Conservation (phyloP, 2,113 vertebrate species). For the Neolamprologus hecqui region DNA sequence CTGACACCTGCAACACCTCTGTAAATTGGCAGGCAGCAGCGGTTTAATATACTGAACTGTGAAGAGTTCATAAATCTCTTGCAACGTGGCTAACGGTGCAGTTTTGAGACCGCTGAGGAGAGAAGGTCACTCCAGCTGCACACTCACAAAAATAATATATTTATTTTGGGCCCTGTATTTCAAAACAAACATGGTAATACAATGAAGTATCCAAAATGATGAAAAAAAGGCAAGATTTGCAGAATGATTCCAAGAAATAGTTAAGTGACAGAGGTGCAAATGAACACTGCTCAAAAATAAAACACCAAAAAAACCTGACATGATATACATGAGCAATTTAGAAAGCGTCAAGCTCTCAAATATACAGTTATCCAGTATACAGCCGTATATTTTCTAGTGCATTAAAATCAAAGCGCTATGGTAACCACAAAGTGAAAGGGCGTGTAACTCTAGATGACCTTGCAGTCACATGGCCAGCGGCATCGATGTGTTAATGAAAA, state of each 20-base stretch:
- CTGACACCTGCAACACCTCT: constrained; percentile 65
- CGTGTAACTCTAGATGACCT: constrained; percentile 45
- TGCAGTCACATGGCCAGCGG: constrained; percentile 22
- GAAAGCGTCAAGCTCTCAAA: background rate
- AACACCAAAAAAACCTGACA: background rate
- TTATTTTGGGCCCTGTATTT: background rate
- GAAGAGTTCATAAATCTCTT: constrained; percentile 67
- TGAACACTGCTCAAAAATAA: background rate
- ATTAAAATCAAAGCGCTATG: background rate
- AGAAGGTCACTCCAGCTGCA: background rate
- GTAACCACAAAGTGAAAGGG: background rate
- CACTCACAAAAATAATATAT: background rate
- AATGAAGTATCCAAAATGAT: background rate
- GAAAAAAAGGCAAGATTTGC: background rate
- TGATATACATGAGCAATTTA: background rate
- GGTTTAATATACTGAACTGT: constrained; percentile 62
- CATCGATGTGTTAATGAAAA: constrained; percentile 53
- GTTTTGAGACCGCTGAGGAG: constrained; percentile 9
- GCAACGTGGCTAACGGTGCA: constrained; percentile 32
- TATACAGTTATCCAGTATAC: background rate
- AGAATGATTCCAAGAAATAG: background rate
- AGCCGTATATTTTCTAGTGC: background rate
- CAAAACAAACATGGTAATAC: background rate
- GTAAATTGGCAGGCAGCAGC: constrained; percentile 62
- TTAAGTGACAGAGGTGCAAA: background rate